Evolutionary conservation across 2,797 vertebrate genomes (phyloP).

Genomic region (Naso thynnoides): DNA sequence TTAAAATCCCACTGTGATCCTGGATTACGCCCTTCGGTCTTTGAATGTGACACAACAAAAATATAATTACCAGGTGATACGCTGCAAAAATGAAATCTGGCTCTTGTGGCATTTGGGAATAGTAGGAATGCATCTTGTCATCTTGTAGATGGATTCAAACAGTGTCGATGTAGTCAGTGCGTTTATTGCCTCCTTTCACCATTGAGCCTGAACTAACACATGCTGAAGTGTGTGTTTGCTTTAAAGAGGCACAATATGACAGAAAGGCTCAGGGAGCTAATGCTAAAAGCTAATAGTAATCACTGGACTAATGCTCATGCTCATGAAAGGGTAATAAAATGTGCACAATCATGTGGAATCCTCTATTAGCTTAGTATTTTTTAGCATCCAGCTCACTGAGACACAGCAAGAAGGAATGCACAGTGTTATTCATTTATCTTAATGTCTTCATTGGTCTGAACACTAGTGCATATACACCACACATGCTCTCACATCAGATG

Average conservation of each 20-base stretch:
- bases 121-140: slow-evolving; percentile 9
- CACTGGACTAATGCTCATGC: slow-evolving; percentile 48
- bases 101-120: slow-evolving; percentile 36
- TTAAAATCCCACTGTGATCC: slow-evolving; percentile 47
- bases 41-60: slow-evolving; percentile 1
- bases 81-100: slow-evolving; percentile 37
- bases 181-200: slow-evolving; percentile 40
- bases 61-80: slow-evolving; percentile 42
- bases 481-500: slow-evolving; percentile 33
- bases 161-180: slow-evolving; percentile 8
- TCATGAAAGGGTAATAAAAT: slow-evolving; percentile 56
- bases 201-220: slow-evolving; percentile 38
- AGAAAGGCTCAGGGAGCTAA: slow-evolving; percentile 36
- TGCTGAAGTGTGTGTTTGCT: slow-evolving; percentile 17
- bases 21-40: slow-evolving; percentile 19
- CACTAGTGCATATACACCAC: slow-evolving; percentile 13
- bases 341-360: slow-evolving; percentile 41
- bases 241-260: slow-evolving; percentile 55
- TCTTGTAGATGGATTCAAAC: slow-evolving; percentile 21
- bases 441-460: slow-evolving; percentile 21
- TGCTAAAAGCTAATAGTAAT: slow-evolving; percentile 53
- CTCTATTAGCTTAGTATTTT: slow-evolving; percentile 29
- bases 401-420: slow-evolving; percentile 17
- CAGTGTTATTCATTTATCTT: background rate
- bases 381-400: slow-evolving; percentile 47